A percentile compares a stretch with the other conserved stretches of the same genome.
Evolutionary conservation across 1,140 invertebrate genomes (phyloP).

Genomic region (Euborellia annulipes): DNA sequence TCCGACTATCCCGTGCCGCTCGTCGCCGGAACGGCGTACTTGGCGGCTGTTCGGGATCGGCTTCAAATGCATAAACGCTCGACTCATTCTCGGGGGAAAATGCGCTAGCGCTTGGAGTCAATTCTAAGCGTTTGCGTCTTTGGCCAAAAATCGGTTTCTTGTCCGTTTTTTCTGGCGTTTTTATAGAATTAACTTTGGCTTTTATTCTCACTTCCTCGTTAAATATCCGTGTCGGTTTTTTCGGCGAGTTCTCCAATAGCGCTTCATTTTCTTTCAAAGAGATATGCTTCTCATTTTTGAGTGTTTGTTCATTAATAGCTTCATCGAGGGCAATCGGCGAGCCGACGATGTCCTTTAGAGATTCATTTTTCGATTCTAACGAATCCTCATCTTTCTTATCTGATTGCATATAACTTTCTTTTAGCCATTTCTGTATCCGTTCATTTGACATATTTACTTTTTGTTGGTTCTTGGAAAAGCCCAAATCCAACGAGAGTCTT

Average conservation of each 20-base stretch:
- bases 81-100: constrained; percentile 53
- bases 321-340: not conserved
- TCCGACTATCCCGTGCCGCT: constrained; percentile 16
- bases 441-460: constrained; percentile 55
- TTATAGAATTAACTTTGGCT: constrained; percentile 14
- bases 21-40: constrained; percentile 40
- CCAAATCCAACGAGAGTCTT: too few relatives aligned
- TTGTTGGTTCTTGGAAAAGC: constrained; percentile 24
- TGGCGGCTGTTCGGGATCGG: constrained; percentile 32
- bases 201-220: constrained; percentile 16
- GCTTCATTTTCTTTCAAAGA: constrained; percentile 12
- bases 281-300: constrained; percentile 2
- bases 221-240: not conserved
- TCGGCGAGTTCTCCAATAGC: not conserved
- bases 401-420: constrained; percentile 33
- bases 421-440: constrained; percentile 54
- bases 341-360: not conserved
- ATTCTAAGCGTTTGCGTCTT: constrained; percentile 28
- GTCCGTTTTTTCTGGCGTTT: constrained; percentile 18
- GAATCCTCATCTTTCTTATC: not conserved
- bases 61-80: constrained; percentile 53
- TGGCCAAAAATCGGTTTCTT: constrained; percentile 34
- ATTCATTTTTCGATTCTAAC: not conserved
- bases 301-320: not conserved
- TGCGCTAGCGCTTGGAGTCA: constrained; percentile 34